Evolutionary conservation across 2,113 vertebrate genomes (phyloP).

Genomic region (Hydrochoerus hydrochaeris): DNA sequence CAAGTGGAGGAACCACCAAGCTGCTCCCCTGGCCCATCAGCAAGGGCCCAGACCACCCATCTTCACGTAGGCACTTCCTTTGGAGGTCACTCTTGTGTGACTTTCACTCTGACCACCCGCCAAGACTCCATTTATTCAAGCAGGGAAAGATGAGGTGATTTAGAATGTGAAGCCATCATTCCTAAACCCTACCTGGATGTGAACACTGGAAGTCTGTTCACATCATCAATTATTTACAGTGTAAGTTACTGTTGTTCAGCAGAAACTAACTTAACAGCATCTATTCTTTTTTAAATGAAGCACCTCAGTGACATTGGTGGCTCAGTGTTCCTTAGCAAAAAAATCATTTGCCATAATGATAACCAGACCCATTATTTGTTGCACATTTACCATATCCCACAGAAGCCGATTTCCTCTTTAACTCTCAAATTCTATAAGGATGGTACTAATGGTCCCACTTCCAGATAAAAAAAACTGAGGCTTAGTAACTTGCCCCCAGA

Average conservation of each 20-base stretch:
- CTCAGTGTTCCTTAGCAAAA: background rate
- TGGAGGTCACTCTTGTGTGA: background rate
- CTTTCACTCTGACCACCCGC: slow-evolving; percentile 36
- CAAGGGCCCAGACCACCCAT: background rate
- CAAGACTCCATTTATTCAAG: slow-evolving; percentile 38
- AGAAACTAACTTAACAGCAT: background rate
- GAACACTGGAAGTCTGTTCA: background rate
- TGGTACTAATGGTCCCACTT: background rate
- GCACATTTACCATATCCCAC: background rate
- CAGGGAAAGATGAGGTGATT: slow-evolving; percentile 48
- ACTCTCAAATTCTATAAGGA: background rate
- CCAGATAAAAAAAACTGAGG: background rate
- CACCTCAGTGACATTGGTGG: background rate
- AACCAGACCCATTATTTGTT: background rate
- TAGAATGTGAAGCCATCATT: background rate
- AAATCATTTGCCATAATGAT: background rate
- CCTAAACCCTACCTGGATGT: slow-evolving; percentile 46
- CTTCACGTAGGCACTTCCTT: background rate
- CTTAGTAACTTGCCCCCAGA: background rate
- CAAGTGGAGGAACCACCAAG: accelerated
- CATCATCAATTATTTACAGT: slow-evolving; percentile 51
- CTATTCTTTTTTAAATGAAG: slow-evolving; percentile 59
- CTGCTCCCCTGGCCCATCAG: too few relatives aligned
- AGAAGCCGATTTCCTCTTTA: background rate
- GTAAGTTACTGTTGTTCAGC: background rate